Evolutionary conservation across 2,113 vertebrate species (phyloP).

Genomic region (Riparia riparia): DNA sequence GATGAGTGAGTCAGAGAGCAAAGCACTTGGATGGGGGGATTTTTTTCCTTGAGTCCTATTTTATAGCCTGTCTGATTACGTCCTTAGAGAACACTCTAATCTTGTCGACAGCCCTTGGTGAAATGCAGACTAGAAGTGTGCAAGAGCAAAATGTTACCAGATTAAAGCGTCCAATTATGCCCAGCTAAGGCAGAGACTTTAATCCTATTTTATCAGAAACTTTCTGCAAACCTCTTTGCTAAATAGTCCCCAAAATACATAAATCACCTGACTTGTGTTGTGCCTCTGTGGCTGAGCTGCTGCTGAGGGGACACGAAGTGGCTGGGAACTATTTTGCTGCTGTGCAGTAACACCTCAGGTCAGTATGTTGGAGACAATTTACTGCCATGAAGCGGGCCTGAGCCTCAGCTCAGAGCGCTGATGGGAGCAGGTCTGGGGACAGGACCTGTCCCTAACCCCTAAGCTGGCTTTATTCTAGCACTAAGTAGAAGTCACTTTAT

Average conservation of each 20-base stretch:
- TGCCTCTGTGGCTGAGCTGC: background rate
- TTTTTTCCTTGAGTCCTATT: background rate
- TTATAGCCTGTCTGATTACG: background rate
- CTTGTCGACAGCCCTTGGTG: background rate
- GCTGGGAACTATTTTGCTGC: background rate
- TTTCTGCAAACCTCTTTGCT: background rate
- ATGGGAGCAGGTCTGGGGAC: background rate
- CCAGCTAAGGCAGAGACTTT: background rate
- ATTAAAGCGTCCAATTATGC: background rate
- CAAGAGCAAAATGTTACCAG: background rate
- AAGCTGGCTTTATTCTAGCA: background rate
- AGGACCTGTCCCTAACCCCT: background rate
- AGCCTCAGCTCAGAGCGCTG: background rate
- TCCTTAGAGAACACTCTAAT: background rate
- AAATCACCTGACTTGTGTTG: background rate
- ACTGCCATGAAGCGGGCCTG: background rate
- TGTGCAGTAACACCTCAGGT: background rate
- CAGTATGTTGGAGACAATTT: background rate
- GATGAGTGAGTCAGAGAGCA: background rate
- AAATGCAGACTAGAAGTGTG: background rate
- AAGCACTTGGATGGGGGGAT: background rate
- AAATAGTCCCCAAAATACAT: background rate
- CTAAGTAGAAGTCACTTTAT: background rate
- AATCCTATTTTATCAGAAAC: background rate
- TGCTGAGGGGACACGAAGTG: background rate